Base-by-base conservation (phyloP, 2,888 invertebrate species). In the Epiblema foenella region DNA sequence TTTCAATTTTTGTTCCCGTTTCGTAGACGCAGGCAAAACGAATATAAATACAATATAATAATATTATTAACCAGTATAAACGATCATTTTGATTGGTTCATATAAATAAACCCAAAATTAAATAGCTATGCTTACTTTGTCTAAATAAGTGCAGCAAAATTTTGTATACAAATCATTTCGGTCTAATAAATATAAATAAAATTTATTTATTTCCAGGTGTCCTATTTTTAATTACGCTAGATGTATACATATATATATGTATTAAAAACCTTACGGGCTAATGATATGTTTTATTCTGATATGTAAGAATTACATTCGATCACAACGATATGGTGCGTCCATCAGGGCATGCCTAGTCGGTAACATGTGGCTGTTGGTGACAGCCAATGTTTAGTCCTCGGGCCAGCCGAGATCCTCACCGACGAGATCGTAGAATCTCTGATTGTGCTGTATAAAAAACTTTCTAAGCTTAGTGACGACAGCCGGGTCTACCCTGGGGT, bases 351-450 rank as follows among this genome's bases (percentile, higher is more conserved):
- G 37, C 39, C 20, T 39, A 29, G n/a, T 46, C 20, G 69, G 37
- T 49, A 46, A 37, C 66, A n/a, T 56, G 33, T 20, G 46, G 66
- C 29, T 59, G 8, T 46, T n/a, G 15, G 15, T 42, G 46, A n/a
- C n/a, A n/a, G 46, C 46, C 46, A n/a, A 7, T 46, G 7, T 67
- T 80, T 85, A 98, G 87, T 97, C 97, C 87, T 97, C 97, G 62
- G 98, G 98, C 99, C 99, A 99, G 74, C 97, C 97, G 77, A 99
- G 96, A 89, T 98, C 97, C 87, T 97, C 97, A 4, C 98, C 98
- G n/a, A 98, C 96, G 78, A 98, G 95, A 81, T 98, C 97, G 89
- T 98, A 98, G 87, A 98, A 98, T 83, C 96, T 95, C 87, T 97
- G 97, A 93, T 98, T 98, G 91, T 98, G 98, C 81, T 98, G 97